Conservation (phyloP, 2,113 vertebrate species). For the Rhinichthys klamathensis region DNA sequence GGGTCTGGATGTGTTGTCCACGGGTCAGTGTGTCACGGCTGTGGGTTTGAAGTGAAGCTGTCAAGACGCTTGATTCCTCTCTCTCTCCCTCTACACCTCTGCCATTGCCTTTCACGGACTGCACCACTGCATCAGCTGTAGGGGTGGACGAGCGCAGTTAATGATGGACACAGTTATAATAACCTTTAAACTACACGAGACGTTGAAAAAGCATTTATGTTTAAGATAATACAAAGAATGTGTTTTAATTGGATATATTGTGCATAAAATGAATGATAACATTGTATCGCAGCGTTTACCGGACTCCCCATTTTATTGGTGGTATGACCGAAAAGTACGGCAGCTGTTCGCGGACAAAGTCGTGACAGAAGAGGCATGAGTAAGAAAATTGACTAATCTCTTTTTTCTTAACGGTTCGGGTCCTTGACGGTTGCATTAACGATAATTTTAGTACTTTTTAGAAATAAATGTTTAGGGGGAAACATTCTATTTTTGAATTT, state of each 20-base stretch:
- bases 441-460: neutral
- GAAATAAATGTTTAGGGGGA: too few species aligned
- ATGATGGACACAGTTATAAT: neutral
- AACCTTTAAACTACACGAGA: neutral
- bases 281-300: too few species aligned
- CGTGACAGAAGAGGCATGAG: conserved; percentile 6
- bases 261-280: too few species aligned
- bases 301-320: neutral
- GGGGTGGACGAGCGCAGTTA: conserved; percentile 17
- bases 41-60: conserved; percentile 72
- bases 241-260: neutral
- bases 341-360: neutral
- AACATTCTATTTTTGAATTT: neutral
- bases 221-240: rapidly evolving
- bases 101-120: conserved; percentile 67
- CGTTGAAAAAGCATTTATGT: rapidly evolving
- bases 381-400: neutral
- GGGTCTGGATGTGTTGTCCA: conserved; percentile 66
- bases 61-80: conserved; percentile 76
- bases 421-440: neutral
- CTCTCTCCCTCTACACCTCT: conserved; percentile 73
- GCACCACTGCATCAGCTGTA: conserved; percentile 62
- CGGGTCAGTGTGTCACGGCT: conserved; percentile 63
- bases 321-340: conserved; percentile 21
- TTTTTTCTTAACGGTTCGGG: neutral